These are phyloP conservation scores for Xanthorhoe designata DNA, from an alignment of 2,888 invertebrate species.

Conservation along the genomic window DNA sequence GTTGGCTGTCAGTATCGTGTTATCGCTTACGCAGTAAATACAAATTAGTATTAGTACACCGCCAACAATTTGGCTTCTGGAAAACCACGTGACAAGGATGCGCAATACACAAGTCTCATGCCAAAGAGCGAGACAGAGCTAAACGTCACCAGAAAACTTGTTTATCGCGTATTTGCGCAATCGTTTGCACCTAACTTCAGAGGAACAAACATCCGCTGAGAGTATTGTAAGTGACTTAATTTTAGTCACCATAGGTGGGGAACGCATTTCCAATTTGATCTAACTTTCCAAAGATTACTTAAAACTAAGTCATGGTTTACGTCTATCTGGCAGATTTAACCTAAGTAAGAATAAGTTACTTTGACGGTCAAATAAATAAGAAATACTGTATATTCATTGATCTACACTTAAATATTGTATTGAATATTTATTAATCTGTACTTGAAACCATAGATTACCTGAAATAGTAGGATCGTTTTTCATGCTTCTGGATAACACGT, in stretches of 20 bases:
- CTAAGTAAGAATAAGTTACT: slow-evolving; percentile 44
- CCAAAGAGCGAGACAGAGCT: too few species aligned
- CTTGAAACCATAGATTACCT: slow-evolving; percentile 5
- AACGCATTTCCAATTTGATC: slow-evolving; percentile 25
- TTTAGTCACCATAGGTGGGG: slow-evolving; percentile 31
- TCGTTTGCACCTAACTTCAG: too few species aligned
- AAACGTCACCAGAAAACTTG: too few species aligned
- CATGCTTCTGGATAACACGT: not conserved
- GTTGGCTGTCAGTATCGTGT: too few species aligned
- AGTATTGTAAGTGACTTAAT: slow-evolving; percentile 16
- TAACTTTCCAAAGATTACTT: slow-evolving; percentile 18
- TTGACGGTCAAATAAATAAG: slow-evolving; percentile 33
- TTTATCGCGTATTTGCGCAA: too few species aligned
- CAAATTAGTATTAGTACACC: too few species aligned
- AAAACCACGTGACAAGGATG: too few species aligned
- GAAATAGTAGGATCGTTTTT: not conserved
- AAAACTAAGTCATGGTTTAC: slow-evolving; percentile 42
- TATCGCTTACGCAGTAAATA: too few species aligned
- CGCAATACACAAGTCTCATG: too few species aligned
- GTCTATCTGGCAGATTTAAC: slow-evolving; percentile 34
- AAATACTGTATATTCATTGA: slow-evolving; percentile 36
- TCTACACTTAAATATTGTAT: slow-evolving; percentile 16
- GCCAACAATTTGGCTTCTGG: too few species aligned
- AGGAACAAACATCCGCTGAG: too few species aligned
- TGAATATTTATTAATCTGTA: slow-evolving; percentile 16